Evolutionary conservation across 2,113 vertebrate species (phyloP), one percentile per base, ranked within the genome.

Genomic region (Regulus satrapa): DNA sequence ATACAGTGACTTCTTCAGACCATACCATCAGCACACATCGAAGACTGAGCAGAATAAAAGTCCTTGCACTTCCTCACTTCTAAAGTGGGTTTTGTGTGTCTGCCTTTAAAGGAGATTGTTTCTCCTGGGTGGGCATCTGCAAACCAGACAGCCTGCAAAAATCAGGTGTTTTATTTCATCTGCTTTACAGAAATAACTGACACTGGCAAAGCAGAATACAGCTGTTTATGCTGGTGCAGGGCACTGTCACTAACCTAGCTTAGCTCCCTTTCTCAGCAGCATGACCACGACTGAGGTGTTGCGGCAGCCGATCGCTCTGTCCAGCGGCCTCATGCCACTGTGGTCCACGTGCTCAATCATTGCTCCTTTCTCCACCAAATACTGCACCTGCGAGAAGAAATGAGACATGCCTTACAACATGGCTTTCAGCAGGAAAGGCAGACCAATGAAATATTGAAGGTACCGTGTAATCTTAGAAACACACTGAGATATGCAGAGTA

Each of bases 251-350:
- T 95, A 2, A 99, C 99, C 99, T 63, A 99, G 98, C 80, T 99
- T 99, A 66, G 99, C 99, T 88, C 99, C 99, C 97, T 99, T 99
- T 68, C 99, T 98, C 89, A 99, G 98, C 34, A 99, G 98, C 2
- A 97, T 99, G 32, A 99, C 98, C 95, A 99, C 99, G 5, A 99
- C 99, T 0, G 99, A 97, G 0, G 99, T 99, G 80, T 99, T 99
- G 46, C 99, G 98, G 71, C 99, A 99, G 15, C 99, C 99, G 3
- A 99, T 99, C 18, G 99, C 99, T 95, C 99, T 98, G 98, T 99
- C 99, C 98, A 99, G 95, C 5, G 99, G 99, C 67, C 99, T 98
- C 99, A 99, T 99, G 36, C 99, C 99, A 5, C 99, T 99, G 95
- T 98, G 98, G 98, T 99, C 99, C 73, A 99, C 98, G 2, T 99